phyloP scores from a whole-genome alignment of 1,140 invertebrate species.

The Ridgeia piscesae region DNA sequence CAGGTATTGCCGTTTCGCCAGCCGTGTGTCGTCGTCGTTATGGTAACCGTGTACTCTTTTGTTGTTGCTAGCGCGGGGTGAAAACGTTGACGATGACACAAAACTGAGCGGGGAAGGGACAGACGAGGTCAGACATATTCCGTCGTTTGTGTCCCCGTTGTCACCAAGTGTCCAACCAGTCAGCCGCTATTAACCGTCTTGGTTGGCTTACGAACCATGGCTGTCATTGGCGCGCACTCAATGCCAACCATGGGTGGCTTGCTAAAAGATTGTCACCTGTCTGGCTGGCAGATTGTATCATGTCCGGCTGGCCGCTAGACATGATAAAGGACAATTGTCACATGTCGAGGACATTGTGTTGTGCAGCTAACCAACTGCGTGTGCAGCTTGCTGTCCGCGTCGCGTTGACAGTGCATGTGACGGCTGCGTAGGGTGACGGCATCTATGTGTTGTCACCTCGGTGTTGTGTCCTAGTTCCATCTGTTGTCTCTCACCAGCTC shows the following conservation, averaged over 20 bases:
- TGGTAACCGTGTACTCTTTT: conserved; percentile 1
- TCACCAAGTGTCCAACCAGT: not conserved
- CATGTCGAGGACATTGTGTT: not conserved
- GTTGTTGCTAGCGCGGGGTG: not conserved
- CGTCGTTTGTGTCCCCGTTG: not conserved
- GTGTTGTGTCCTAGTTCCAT: not conserved
- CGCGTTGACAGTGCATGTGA: not conserved
- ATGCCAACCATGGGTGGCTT: not conserved
- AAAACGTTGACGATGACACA: not conserved
- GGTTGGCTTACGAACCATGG: not conserved
- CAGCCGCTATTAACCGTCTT: not conserved
- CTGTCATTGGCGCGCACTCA: not conserved
- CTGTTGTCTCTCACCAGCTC: not conserved
- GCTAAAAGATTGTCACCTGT: not conserved
- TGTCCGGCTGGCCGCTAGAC: not conserved
- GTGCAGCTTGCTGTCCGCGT: not conserved
- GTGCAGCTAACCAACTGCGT: not conserved
- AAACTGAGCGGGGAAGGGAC: not conserved
- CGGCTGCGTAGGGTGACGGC: not conserved
- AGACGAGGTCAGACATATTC: not conserved
- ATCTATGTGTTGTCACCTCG: not conserved
- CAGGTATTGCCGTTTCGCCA: not conserved
- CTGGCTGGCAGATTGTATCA: not conserved
- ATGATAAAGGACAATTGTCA: not conserved
- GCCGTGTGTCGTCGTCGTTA: not conserved